Evolutionary conservation across 2,797 vertebrate genomes (phyloP).

Genomic region (Rhinella marina): DNA sequence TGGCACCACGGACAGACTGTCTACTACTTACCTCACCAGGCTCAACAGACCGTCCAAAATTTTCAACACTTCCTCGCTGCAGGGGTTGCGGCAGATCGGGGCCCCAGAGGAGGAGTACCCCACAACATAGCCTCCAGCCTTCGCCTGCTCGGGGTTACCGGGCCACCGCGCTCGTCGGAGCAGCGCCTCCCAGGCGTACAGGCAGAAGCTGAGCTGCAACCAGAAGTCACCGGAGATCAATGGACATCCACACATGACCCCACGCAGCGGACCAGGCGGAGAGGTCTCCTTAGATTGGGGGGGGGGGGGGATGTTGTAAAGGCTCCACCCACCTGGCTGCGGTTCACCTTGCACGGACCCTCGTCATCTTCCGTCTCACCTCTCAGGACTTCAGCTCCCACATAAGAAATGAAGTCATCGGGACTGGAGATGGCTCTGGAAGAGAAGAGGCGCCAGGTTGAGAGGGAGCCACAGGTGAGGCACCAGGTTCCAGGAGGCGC

Average conservation of each 20-base stretch:
- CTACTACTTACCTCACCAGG: conserved; percentile 84
- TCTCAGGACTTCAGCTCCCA: neutral
- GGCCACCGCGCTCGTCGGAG: conserved; percentile 93
- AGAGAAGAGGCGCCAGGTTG: neutral
- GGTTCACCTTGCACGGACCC: neutral
- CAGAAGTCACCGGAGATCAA: neutral
- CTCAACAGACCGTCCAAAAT: conserved; percentile 91
- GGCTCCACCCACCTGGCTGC: conserved; percentile 29
- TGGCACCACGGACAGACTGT: no score
- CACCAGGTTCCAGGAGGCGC: neutral
- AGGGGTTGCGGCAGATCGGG: conserved; percentile 90
- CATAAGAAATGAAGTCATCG: conserved; percentile 22
- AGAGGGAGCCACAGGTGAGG: neutral
- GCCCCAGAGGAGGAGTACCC: conserved; percentile 80
- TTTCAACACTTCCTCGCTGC: conserved; percentile 83
- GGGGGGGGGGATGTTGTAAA: neutral
- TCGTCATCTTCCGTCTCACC: neutral
- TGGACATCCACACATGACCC: no score
- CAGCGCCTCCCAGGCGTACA: conserved; percentile 87
- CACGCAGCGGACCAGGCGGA: no score
- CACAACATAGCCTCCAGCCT: conserved; percentile 88
- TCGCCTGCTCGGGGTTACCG: conserved; percentile 85
- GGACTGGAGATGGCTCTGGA: conserved; percentile 41
- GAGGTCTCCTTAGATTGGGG: no score
- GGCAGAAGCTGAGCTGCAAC: conserved; percentile 87